Evolutionary conservation across 23 tunicate genomes (phyloP), one percentile per base, ranked within the genome.

Genomic region (Styela clava): DNA sequence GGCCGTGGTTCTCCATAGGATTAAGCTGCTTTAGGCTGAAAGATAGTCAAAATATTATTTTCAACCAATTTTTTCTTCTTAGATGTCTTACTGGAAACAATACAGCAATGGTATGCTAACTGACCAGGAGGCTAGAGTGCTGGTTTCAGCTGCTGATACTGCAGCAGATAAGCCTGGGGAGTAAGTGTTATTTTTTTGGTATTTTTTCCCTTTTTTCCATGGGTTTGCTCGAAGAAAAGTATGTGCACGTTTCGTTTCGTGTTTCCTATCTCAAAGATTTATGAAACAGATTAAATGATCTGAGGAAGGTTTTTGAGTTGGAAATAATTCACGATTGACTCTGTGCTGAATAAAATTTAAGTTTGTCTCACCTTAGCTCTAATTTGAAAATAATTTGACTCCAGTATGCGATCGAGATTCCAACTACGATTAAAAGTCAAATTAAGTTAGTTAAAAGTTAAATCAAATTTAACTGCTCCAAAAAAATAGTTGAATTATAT

Each of bases 81-180:
- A 92, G 98, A 84, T 93, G 93, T 84, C 92, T 19, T 93, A 87
- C 69, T 87, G 87, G 32, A 93, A 87, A 44, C 92, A 93, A 44
- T 87, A 81, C 82, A 84, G 82, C 64, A 83, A 82, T 35, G 98
- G 98, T 0, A 74, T 93, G 82, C 73, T 93, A 33, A 72, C 77
- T 21, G 93, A 93, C 68, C 87, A 87, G 82, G 98, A 93, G 71
- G 93, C 98, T 3, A 74, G 94, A 12, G 86, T 88, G 24, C 74
- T 93, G 34, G 83, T 93, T 35, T 64, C 85, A 9, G 98, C 98
- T 12, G 92, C 93, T 2, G 93, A 93, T 63, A 81, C 70, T 26
- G 93, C 93, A 2, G 79, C 87, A 3, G 93, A 87, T 63, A 74
- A 69, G 30, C 87, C 87, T 7, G 98, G 98, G 62, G 82, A 81